Evolutionary conservation across 2,888 invertebrate genomes (phyloP).

Genomic region (Acanthosoma haemorrhoidale): DNA sequence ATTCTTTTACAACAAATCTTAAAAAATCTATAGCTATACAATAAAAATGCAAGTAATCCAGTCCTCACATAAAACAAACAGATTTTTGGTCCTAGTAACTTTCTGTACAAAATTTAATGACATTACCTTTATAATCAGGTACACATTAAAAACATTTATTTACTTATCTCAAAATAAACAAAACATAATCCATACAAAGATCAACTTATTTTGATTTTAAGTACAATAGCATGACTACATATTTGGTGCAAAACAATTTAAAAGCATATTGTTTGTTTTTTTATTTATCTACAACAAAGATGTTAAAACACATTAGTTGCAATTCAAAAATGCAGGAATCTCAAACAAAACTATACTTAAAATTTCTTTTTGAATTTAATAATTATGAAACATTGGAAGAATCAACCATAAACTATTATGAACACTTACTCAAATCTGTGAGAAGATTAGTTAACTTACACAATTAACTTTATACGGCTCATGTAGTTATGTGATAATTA

Average conservation of each 20-base stretch:
- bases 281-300: not conserved
- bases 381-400: not conserved
- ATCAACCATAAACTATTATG: no score
- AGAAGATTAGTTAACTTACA: no score
- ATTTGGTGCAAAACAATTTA: not conserved
- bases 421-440: no score
- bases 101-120: constrained; percentile 7
- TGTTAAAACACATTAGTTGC: not conserved
- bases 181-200: not conserved
- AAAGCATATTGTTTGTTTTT: not conserved
- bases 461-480: no score
- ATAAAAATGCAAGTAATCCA: constrained; percentile 2
- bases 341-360: not conserved
- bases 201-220: constrained; percentile 13
- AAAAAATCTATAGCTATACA: constrained; percentile 10
- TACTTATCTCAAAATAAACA: not conserved
- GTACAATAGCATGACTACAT: not conserved
- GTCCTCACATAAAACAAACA: constrained; percentile 6
- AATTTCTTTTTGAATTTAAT: not conserved
- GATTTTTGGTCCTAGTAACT: constrained; percentile 2
- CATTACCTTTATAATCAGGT: not conserved
- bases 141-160: constrained; percentile 2
- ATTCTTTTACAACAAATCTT: not conserved
- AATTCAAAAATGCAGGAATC: not conserved
- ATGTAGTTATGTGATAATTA: no score